phyloP scores from a whole-genome alignment of 2,113 vertebrate genomes.

The Rhinichthys klamathensis region DNA sequence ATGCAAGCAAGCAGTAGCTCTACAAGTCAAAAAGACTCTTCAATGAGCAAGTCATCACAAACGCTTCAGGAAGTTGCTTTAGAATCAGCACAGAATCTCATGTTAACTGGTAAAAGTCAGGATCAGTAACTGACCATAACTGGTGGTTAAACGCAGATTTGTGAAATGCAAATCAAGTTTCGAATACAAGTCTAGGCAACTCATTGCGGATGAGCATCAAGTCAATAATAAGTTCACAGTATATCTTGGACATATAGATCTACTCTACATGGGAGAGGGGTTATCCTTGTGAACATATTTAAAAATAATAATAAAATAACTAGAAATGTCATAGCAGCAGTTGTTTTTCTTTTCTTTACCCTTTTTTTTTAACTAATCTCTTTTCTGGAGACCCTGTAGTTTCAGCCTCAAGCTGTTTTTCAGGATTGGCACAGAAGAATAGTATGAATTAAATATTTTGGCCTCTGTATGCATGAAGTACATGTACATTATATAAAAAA shows the following conservation, averaged over 20 bases:
- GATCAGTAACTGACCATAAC: background rate
- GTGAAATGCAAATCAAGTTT: conserved; percentile 11
- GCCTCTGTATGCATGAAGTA: conserved; percentile 64
- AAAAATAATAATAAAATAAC: conserved; percentile 7
- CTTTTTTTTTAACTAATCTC: conserved; percentile 13
- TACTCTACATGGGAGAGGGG: background rate
- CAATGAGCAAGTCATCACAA: background rate
- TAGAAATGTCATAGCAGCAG: conserved; percentile 41
- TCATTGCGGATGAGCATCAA: background rate
- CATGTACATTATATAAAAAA: conserved; percentile 65
- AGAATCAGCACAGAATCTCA: background rate
- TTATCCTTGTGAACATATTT: background rate
- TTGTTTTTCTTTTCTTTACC: conserved; percentile 27
- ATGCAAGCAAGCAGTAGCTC: background rate
- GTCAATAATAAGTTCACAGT: conserved; percentile 17
- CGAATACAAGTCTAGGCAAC: background rate
- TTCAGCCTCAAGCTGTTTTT: conserved; percentile 8
- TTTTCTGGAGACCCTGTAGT: conserved; percentile 39
- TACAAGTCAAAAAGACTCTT: background rate
- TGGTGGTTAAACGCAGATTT: background rate
- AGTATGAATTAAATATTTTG: conserved; percentile 61
- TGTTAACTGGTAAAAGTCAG: background rate
- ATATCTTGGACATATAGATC: background rate
- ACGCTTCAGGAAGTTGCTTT: background rate
- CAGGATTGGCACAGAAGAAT: conserved; percentile 74